Conservation (phyloP, 2,797 vertebrate species). For the Spatula versicolor region DNA sequence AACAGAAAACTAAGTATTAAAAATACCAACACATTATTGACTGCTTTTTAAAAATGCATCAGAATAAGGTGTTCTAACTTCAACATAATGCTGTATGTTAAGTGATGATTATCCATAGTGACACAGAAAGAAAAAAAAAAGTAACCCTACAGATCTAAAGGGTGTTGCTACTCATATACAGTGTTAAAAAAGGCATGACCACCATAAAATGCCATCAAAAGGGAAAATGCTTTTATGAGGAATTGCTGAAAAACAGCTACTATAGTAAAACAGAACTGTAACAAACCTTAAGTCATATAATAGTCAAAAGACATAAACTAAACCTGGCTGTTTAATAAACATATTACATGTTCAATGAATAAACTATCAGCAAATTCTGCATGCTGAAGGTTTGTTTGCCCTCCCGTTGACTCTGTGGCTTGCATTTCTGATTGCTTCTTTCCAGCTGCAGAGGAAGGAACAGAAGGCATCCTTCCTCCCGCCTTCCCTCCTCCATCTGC, state of each 20-base stretch:
- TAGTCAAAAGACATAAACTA: background rate
- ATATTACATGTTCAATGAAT: background rate
- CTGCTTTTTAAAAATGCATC: background rate
- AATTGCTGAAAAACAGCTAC: background rate
- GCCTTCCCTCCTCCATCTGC: background rate
- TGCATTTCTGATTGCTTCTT: background rate
- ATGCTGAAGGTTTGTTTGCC: background rate
- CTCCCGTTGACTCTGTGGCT: background rate
- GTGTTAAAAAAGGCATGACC: background rate
- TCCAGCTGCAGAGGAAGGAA: background rate
- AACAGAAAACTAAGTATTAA: background rate
- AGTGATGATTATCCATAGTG: background rate
- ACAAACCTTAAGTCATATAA: background rate
- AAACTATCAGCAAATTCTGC: background rate
- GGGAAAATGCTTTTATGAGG: background rate
- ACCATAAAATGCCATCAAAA: background rate
- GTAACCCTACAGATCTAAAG: background rate
- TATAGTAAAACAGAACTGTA: background rate
- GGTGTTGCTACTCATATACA: background rate
- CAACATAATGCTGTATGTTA: background rate
- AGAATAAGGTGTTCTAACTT: background rate
- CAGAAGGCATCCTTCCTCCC: background rate
- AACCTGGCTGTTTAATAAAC: background rate
- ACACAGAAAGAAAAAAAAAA: background rate
- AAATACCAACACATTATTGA: background rate